Evolutionary conservation across 2,797 vertebrate species (phyloP), one percentile per base, ranked within the genome.

Genomic region (Lates japonicus): DNA sequence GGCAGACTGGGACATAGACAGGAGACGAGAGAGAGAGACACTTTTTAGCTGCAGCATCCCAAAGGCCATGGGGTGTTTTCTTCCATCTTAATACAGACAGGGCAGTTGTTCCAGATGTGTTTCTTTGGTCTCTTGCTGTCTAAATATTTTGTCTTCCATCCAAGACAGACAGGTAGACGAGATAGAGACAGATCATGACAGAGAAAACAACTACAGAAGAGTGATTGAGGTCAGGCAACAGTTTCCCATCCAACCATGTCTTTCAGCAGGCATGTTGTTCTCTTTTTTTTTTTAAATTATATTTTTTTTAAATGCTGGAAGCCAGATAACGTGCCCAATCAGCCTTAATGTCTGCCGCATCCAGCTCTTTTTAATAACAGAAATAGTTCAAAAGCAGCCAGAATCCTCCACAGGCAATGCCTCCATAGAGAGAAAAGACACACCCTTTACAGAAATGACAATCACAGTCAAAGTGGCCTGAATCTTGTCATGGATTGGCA

Each of bases 381-480:
- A 61, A 52, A 48, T n/a, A 63, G 55, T 59, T 80, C 20, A 59
- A 76, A 58, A 71, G 35, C 68, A 81, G 72, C 67, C 44, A 29
- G 33, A 82, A 67, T 72, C 46, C 29, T 78, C 76, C 70, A 37
- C 67, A 77, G 51, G 37, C 41, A 20, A 58, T 11, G 48, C 61
- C 59, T 22, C 39, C 48, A 61, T 17, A 55, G 19, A 62, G n/a
- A 55, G 35, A 54, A 44, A 59, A 73, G 10, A 58, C 39, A 41
- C 35, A 74, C 51, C 58, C 76, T 81, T 81, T 59, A 83, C 69
- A 82, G 60, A 84, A 72, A 79, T 75, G 93, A 94, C 93, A 93
- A 92, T 94, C 92, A 89, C 77, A 87, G 87, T 86, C 80, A 87
- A 70, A 88, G 81, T 73, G 74, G 79, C 83, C 81, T 78, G 46